phyloP scores from a whole-genome alignment of 2,888 invertebrate species.

The Microdon myrmicae region DNA sequence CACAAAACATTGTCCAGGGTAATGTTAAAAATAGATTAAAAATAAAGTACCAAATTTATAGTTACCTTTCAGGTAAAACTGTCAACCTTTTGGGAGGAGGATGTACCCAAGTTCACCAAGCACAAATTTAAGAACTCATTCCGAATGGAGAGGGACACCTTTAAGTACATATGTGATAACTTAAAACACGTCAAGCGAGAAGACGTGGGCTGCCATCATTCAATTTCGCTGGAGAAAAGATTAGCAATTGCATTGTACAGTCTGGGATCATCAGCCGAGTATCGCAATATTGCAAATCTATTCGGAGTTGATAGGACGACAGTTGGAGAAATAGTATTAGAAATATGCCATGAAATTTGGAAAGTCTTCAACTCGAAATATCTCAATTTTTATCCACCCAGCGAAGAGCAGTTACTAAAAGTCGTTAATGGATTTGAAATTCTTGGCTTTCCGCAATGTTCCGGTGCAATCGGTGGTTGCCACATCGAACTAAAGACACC shows the following conservation, averaged over 20 bases:
- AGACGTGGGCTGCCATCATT: background rate
- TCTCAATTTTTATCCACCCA: slow-evolving; percentile 2
- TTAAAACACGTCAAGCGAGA: background rate
- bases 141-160: slow-evolving; percentile 56
- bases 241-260: background rate
- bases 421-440: slow-evolving; percentile 4
- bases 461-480: slow-evolving; percentile 1
- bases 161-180: slow-evolving; percentile 57
- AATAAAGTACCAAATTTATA: too few species aligned
- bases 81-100: too few species aligned
- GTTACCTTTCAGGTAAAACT: too few species aligned
- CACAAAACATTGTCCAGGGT: too few species aligned
- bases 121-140: slow-evolving; percentile 45
- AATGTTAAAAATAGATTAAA: too few species aligned
- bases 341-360: background rate
- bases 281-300: background rate
- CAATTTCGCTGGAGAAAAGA: background rate
- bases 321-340: background rate
- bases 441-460: slow-evolving; percentile 2
- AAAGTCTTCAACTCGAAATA: slow-evolving; percentile 1
- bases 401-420: slow-evolving; percentile 2
- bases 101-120: too few species aligned
- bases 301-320: background rate
- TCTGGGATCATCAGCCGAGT: slow-evolving; percentile 6
- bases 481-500: too few species aligned